Percentiles rank a stretch among this genome's conserved stretches.
phyloP scores from a whole-genome alignment of 2,888 invertebrate species.

The Leptinotarsa tumamoca region DNA sequence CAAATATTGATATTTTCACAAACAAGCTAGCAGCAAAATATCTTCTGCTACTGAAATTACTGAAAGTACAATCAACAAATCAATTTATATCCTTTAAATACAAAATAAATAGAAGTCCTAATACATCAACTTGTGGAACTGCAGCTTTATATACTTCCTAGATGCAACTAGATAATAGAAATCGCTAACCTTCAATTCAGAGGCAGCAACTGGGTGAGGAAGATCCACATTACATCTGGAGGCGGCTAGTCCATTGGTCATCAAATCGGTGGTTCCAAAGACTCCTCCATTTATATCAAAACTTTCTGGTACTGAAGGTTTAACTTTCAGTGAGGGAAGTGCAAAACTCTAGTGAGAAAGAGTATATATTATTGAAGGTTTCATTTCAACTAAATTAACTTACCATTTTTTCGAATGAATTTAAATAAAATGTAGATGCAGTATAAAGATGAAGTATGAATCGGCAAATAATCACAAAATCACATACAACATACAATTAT shows the following conservation, averaged over 20 bases:
- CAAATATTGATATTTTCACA: too few relatives aligned
- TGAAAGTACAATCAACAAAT: too few relatives aligned
- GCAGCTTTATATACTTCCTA: too few relatives aligned
- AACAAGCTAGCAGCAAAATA: too few relatives aligned
- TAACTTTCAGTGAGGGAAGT: constrained; percentile 73
- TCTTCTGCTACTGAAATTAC: too few relatives aligned
- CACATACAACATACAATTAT: background rate
- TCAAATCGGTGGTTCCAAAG: constrained; percentile 76
- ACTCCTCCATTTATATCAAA: constrained; percentile 69
- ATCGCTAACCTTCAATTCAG: constrained; percentile 75
- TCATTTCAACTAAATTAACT: constrained; percentile 20
- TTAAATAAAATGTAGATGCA: background rate
- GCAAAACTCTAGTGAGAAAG: constrained; percentile 74
- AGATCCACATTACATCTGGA: constrained; percentile 69
- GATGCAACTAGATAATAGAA: constrained; percentile 1
- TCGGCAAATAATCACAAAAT: constrained; percentile 10
- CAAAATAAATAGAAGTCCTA: too few relatives aligned
- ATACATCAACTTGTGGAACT: too few relatives aligned
- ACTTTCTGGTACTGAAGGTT: constrained; percentile 67
- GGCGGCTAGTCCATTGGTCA: constrained; percentile 72
- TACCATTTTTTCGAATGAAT: constrained; percentile 28
- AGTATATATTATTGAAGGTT: background rate
- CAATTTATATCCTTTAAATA: too few relatives aligned
- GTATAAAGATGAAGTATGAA: background rate
- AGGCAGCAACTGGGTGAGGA: constrained; percentile 76